A percentile compares a stretch with the other conserved stretches of the same genome.
phyloP scores from a whole-genome alignment of 2,888 invertebrate species.

The Epicampocera succincta region DNA sequence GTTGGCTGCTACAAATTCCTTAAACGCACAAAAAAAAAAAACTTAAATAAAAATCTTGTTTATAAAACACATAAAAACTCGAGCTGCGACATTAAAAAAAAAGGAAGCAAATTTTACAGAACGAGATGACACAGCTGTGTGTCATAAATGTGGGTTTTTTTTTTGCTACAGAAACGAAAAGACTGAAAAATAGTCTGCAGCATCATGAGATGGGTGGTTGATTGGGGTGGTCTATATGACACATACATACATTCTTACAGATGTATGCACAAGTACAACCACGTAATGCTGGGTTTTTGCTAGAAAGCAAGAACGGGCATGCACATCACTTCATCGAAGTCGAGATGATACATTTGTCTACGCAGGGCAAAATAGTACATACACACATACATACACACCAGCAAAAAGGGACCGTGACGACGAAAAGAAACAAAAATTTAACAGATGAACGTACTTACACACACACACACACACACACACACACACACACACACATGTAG shows the following conservation, averaged over 20 bases:
- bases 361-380: constrained; percentile 19
- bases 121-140: constrained; percentile 69
- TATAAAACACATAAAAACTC: constrained; percentile 64
- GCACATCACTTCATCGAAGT: constrained; percentile 48
- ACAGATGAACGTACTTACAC: constrained; percentile 41
- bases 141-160: constrained; percentile 68
- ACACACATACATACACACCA: too few relatives aligned
- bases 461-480: too few relatives aligned
- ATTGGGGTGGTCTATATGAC: constrained; percentile 35
- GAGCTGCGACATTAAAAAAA: constrained; percentile 25
- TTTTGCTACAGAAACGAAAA: not conserved
- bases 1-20: constrained; percentile 44
- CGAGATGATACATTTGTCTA: constrained; percentile 54
- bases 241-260: not conserved
- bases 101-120: constrained; percentile 38
- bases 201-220: constrained; percentile 58
- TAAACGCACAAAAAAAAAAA: constrained; percentile 43
- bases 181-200: constrained; percentile 14
- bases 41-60: constrained; percentile 63
- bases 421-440: constrained; percentile 5
- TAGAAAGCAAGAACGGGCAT: not conserved
- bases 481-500: too few relatives aligned
- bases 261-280: not conserved
- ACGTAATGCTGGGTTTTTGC: constrained; percentile 9
- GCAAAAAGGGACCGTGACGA: constrained; percentile 20